Evolutionary conservation across 2,797 vertebrate genomes (phyloP).

Genomic region (Allobates femoralis): DNA sequence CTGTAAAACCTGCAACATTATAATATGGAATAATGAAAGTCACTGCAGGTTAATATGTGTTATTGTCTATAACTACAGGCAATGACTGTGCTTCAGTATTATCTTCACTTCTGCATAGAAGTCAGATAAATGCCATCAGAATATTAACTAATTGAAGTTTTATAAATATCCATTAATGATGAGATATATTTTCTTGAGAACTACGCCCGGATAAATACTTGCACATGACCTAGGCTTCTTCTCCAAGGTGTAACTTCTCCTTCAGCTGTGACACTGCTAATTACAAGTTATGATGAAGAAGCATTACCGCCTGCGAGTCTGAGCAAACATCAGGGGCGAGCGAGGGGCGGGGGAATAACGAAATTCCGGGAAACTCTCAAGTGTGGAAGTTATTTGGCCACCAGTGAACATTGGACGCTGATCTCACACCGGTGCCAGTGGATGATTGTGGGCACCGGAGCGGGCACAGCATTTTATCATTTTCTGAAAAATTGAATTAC

Average conservation of each 20-base stretch:
- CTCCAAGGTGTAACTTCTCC: constrained; percentile 22
- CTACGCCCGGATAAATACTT: neutral
- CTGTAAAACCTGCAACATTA: neutral
- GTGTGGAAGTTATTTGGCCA: constrained; percentile 24
- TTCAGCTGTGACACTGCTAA: constrained; percentile 16
- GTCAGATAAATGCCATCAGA: neutral
- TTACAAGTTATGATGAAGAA: constrained; percentile 46
- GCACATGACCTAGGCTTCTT: neutral
- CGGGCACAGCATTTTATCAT: constrained; percentile 27
- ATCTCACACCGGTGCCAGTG: constrained; percentile 20
- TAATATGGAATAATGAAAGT: neutral
- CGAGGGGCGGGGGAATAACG: constrained; percentile 20
- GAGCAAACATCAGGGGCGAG: constrained; percentile 47
- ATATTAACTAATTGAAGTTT: neutral
- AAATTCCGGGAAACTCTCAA: constrained; percentile 31
- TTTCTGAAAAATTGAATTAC: constrained; percentile 51
- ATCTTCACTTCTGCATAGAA: neutral
- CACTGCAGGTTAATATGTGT: neutral
- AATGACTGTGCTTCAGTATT: neutral
- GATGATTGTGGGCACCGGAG: constrained; percentile 58
- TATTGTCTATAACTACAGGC: neutral
- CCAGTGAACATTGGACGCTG: constrained; percentile 34
- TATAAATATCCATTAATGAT: neutral
- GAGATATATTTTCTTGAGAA: neutral
- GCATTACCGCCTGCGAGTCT: constrained; percentile 47